Percentiles rank a stretch among this genome's conserved stretches.
phyloP scores from a whole-genome alignment of 37 sponge, comb jelly and placozoan genomes.

The Lycopodina hypogea region DNA sequence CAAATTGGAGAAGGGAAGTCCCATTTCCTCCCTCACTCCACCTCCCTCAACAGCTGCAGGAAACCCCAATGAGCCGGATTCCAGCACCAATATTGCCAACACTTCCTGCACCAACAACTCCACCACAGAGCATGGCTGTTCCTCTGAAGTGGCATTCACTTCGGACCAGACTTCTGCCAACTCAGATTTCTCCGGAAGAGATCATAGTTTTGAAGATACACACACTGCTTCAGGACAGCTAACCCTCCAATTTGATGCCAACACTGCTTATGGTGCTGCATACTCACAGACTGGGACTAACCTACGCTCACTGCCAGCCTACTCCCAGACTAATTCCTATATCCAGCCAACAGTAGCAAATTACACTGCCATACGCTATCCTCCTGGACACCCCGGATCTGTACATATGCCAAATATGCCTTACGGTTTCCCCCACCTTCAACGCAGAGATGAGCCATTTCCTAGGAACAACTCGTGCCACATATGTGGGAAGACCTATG shows the following conservation, averaged over 20 bases:
- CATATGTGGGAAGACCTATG: slow-evolving; percentile 77
- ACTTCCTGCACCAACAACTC: background rate
- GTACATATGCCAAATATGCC: slow-evolving; percentile 7
- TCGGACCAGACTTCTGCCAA: slow-evolving; percentile 4
- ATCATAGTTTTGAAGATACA: background rate
- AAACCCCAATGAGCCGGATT: slow-evolving; percentile 16
- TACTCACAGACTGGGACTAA: slow-evolving; percentile 7
- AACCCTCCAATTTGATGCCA: slow-evolving; percentile 1
- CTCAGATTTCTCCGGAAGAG: background rate
- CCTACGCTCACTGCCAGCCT: slow-evolving; percentile 5
- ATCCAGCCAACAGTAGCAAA: background rate
- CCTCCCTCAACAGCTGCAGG: background rate
- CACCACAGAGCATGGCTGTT: background rate
- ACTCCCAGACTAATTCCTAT: slow-evolving; percentile 15
- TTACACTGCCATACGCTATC: slow-evolving; percentile 24
- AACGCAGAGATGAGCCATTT: slow-evolving; percentile 18
- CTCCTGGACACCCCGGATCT: background rate
- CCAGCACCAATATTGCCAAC: slow-evolving; percentile 8
- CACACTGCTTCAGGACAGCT: background rate
- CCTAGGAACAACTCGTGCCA: slow-evolving; percentile 58
- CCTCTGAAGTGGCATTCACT: slow-evolving; percentile 1
- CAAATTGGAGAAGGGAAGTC: slow-evolving; percentile 12
- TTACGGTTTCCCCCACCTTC: slow-evolving; percentile 12
- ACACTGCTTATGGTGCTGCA: background rate
- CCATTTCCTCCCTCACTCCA: background rate